Conservation (phyloP, 2,113 vertebrate species). For the Balaenoptera acutorostrata region DNA sequence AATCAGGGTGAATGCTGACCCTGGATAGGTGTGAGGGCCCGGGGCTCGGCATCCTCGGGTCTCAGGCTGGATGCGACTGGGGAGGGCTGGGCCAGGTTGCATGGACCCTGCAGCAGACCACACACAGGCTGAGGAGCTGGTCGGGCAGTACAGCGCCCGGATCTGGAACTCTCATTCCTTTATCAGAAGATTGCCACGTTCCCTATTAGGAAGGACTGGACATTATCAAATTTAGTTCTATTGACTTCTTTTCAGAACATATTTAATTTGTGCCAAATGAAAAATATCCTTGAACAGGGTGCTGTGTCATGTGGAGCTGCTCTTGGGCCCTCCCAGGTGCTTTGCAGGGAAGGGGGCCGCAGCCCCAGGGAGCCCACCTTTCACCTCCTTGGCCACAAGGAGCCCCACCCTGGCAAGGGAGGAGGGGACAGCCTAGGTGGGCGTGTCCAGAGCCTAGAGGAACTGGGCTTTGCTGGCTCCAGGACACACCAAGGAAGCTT, state of each 20-base stretch:
- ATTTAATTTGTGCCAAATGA: slow-evolving; percentile 34
- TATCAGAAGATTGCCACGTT: neutral
- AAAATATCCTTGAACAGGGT: neutral
- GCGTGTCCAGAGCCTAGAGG: neutral
- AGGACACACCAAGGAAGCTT: neutral
- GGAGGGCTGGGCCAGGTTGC: neutral
- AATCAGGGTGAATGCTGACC: neutral
- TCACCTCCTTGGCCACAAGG: neutral
- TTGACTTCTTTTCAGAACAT: slow-evolving; percentile 32
- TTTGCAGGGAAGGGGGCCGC: neutral
- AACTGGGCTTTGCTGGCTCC: neutral
- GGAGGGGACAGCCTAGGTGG: too few species aligned
- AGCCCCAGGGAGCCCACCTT: neutral
- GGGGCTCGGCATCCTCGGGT: fast-evolving
- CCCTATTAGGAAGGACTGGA: neutral
- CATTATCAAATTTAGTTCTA: slow-evolving; percentile 8
- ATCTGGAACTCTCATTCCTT: neutral
- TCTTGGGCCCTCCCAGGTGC: neutral
- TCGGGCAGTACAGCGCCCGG: neutral
- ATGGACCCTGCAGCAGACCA: fast-evolving
- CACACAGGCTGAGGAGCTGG: neutral
- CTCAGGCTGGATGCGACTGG: neutral
- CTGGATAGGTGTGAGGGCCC: neutral
- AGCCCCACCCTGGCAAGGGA: neutral
- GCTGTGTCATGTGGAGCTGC: neutral